Percentiles rank a stretch among this genome's conserved stretches.
These are phyloP conservation scores for Muraenolepis orangiensis DNA, from an alignment of 2,797 vertebrate genomes.

Conservation along the genomic window DNA sequence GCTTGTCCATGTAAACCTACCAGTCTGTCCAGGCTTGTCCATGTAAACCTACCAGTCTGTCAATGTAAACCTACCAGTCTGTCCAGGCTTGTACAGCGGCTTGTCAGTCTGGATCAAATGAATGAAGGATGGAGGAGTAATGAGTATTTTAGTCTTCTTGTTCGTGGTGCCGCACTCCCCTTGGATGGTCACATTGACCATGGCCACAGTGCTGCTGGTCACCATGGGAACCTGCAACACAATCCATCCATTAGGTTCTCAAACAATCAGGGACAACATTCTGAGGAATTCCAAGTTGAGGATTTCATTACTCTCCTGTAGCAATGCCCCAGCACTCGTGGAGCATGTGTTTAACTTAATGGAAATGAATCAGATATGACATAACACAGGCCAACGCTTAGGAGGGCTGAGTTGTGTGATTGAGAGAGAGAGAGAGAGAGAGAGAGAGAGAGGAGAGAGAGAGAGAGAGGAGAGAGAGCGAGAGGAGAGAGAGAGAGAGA, in stretches of 20 bases:
- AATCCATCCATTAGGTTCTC: not conserved
- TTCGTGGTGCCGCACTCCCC: slow-evolving; percentile 33
- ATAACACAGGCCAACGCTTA: slow-evolving; percentile 24
- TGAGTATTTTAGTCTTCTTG: slow-evolving; percentile 70
- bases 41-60: slow-evolving; percentile 60
- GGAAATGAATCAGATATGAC: slow-evolving; percentile 34
- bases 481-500: too few species aligned
- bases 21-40: too few species aligned
- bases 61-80: slow-evolving; percentile 65
- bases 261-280: not conserved
- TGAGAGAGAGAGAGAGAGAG: too few species aligned
- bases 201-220: slow-evolving; percentile 47
- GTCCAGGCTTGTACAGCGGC: slow-evolving; percentile 78
- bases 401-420: too few species aligned
- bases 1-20: slow-evolving; percentile 55
- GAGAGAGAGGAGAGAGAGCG: too few species aligned
- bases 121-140: slow-evolving; percentile 51
- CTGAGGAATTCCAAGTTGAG: too few species aligned
- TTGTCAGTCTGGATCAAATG: slow-evolving; percentile 79
- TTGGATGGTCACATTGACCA: slow-evolving; percentile 54
- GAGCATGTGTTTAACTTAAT: slow-evolving; percentile 41
- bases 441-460: too few species aligned
- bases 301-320: too few species aligned
- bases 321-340: too few species aligned
- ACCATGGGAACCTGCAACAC: slow-evolving; percentile 70